Evolutionary conservation across 1,140 invertebrate species (phyloP).

Genomic region (silkworm (Bombyx mori)): ASM3026992v2 NC_085121.1:10570501-10571000

Average conservation of each 20-base stretch:
- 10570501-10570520: too few relatives aligned
- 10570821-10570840: too few relatives aligned
- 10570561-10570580: too few relatives aligned
- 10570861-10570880: conserved; percentile 36
- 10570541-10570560: too few relatives aligned
- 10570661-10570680: conserved; percentile 9
- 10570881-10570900: conserved; percentile 54
- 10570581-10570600: neutral
- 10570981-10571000: neutral
- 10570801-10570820: neutral
- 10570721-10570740: conserved; percentile 11
- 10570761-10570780: conserved; percentile 11
- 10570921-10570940: conserved; percentile 51
- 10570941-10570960: conserved; percentile 50
- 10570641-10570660: conserved; percentile 3
- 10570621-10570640: conserved; percentile 1
- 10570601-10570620: conserved; percentile 5
- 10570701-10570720: conserved; percentile 16
- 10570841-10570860: too few relatives aligned
- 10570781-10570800: conserved; percentile 4
- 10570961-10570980: neutral
- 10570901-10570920: conserved; percentile 38
- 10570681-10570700: conserved; percentile 12
- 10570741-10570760: conserved; percentile 11
- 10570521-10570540: too few relatives aligned